phyloP scores from a whole-genome alignment of 2,797 vertebrate species.

The Lepilemur septentrionalis region DNA sequence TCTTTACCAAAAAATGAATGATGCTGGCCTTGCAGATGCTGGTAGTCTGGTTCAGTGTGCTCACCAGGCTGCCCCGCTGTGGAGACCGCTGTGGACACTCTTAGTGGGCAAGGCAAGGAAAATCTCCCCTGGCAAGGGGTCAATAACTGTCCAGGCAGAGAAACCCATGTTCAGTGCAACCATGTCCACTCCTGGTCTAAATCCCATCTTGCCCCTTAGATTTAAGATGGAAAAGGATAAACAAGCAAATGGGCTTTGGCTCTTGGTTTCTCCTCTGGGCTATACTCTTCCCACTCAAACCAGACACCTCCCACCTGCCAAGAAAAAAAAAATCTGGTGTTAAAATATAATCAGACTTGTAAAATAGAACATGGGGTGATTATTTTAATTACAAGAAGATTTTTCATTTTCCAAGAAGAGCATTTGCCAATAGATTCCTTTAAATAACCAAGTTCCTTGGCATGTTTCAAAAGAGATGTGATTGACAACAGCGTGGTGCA shows the following conservation, averaged over 20 bases:
- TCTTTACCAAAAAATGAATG: conserved; percentile 19
- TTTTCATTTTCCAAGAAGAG: conserved; percentile 57
- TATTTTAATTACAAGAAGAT: conserved; percentile 69
- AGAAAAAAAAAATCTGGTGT: conserved; percentile 46
- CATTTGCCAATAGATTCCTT: conserved; percentile 65
- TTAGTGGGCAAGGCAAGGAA: background rate
- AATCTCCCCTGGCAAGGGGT: background rate
- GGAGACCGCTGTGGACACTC: background rate
- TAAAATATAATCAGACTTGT: conserved; percentile 62
- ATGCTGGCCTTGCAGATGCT: background rate
- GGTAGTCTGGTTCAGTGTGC: background rate
- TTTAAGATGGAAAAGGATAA: background rate
- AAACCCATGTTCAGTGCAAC: background rate
- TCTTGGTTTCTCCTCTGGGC: conserved; percentile 43
- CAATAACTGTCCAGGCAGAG: background rate
- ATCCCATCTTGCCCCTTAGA: background rate
- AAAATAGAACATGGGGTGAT: conserved; percentile 66
- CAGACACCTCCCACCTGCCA: conserved; percentile 65
- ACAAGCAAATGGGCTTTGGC: conserved; percentile 36
- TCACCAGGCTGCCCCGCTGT: background rate
- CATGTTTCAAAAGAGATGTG: conserved; percentile 40
- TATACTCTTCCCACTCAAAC: conserved; percentile 59
- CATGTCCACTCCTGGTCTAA: background rate
- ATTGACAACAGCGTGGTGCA: background rate
- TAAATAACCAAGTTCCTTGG: conserved; percentile 60